phyloP scores from a whole-genome alignment of 2,113 vertebrate species.

The Oplegnathus fasciatus region DNA sequence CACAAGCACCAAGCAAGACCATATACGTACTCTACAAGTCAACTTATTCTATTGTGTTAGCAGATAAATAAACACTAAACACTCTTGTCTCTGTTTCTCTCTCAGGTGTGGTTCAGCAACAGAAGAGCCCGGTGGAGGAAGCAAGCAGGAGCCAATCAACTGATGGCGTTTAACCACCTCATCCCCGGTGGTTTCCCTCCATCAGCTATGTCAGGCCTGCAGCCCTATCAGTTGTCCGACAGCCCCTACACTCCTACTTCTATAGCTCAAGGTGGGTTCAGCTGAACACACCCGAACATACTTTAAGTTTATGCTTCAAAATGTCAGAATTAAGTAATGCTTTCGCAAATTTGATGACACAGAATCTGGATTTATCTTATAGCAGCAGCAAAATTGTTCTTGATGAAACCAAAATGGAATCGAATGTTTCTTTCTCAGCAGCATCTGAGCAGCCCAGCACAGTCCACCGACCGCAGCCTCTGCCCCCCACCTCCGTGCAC shows the following conservation, averaged over 20 bases:
- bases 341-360: too few relatives aligned
- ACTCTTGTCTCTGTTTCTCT: conserved; percentile 2
- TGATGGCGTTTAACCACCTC: conserved; percentile 99
- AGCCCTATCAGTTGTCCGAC: conserved; percentile 96
- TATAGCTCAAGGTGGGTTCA: conserved; percentile 92
- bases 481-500: conserved; percentile 97
- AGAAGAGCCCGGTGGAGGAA: conserved; percentile 98
- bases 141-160: conserved; percentile 98
- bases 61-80: conserved; percentile 7
- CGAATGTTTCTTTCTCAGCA: conserved; percentile 49
- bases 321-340: background rate
- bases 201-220: conserved; percentile 94
- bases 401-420: background rate
- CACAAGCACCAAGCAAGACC: background rate
- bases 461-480: conserved; percentile 96
- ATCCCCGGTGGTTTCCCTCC: conserved; percentile 98
- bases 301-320: background rate
- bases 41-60: conserved; percentile 2
- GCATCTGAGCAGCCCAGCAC: conserved; percentile 95
- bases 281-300: background rate
- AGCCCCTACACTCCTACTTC: conserved; percentile 95
- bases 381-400: background rate
- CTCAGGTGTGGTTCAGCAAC: conserved; percentile 99
- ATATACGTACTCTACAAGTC: background rate
- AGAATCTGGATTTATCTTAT: background rate